phyloP scores from a whole-genome alignment of 2,113 vertebrate species.

The Smithornis capensis region DNA sequence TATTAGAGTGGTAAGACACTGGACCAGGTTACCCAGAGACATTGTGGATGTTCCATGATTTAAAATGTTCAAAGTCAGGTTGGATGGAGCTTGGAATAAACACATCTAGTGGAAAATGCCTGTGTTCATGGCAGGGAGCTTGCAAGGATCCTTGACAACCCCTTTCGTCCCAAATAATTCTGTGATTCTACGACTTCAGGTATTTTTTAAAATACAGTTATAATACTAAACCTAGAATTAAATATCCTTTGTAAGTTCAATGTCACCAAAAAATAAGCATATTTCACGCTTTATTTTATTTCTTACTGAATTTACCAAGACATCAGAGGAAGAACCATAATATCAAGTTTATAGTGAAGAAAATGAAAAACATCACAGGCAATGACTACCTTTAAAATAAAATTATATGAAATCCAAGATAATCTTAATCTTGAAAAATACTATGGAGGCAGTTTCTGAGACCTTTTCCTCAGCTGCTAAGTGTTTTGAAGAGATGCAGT shows the following conservation, averaged over 20 bases:
- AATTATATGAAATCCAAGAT: background rate
- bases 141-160: background rate
- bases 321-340: background rate
- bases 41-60: rapidly evolving
- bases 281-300: background rate
- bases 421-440: background rate
- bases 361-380: background rate
- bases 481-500: background rate
- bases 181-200: background rate
- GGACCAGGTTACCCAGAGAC: background rate
- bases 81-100: background rate
- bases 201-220: background rate
- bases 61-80: background rate
- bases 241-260: background rate
- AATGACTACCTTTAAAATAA: background rate
- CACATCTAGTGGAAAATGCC: background rate
- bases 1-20: background rate
- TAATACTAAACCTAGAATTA: background rate
- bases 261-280: background rate
- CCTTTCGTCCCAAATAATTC: background rate
- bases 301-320: background rate
- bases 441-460: background rate
- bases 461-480: background rate
- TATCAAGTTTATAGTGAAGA: background rate
- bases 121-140: rapidly evolving